Evolutionary conservation across 2,113 vertebrate genomes (phyloP).

Genomic region (Galeopterus variegatus): DNA sequence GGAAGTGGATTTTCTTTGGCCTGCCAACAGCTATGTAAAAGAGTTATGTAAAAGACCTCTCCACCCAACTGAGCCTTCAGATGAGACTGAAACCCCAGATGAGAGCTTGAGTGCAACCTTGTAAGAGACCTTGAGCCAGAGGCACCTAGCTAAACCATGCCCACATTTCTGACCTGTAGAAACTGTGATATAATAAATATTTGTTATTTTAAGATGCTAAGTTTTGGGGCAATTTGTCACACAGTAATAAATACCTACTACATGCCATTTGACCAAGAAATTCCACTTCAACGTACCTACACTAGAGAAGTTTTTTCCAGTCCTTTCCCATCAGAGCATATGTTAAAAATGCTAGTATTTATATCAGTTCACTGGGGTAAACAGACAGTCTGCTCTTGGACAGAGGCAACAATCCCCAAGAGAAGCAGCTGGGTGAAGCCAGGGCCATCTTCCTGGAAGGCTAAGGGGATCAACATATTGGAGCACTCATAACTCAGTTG

Average conservation of each 20-base stretch:
- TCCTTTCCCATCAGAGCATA: constrained; percentile 44
- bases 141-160: background rate
- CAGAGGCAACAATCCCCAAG: background rate
- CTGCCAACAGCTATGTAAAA: constrained; percentile 2
- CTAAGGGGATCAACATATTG: background rate
- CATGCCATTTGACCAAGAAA: constrained; percentile 44
- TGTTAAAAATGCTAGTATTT: constrained; percentile 47
- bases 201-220: background rate
- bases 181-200: background rate
- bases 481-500: background rate
- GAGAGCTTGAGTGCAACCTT: background rate
- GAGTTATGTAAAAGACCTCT: background rate
- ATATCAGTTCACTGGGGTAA: constrained; percentile 1
- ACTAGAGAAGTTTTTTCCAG: constrained; percentile 1
- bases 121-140: background rate
- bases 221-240: constrained; percentile 41
- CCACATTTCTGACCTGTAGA: background rate
- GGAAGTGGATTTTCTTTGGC: constrained; percentile 27
- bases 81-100: background rate
- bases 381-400: background rate
- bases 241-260: constrained; percentile 33
- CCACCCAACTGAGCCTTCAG: background rate
- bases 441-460: background rate
- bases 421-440: background rate
- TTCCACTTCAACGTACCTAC: background rate